A percentile compares a stretch with the other conserved stretches of the same genome.
phyloP scores from a whole-genome alignment of 2,113 vertebrate genomes.

The Egretta garzetta region DNA sequence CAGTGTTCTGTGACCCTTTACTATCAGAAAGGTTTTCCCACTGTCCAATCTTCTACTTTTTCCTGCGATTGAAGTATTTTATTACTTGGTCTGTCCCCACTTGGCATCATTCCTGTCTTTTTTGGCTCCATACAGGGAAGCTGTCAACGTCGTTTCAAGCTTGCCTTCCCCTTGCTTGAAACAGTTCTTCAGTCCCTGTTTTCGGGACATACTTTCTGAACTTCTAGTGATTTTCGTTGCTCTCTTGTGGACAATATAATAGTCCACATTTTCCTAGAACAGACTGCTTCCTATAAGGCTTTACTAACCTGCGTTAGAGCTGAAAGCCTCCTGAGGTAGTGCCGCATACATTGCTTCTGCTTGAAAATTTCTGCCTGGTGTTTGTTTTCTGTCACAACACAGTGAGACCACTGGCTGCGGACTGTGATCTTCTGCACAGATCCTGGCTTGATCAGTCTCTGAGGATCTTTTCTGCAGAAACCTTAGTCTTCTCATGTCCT shows the following conservation, averaged over 20 bases:
- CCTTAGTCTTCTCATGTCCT: background rate
- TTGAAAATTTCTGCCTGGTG: background rate
- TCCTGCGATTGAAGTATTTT: background rate
- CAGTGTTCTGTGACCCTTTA: background rate
- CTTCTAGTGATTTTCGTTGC: background rate
- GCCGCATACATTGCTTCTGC: background rate
- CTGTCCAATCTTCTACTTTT: background rate
- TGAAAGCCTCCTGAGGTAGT: background rate
- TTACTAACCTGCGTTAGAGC: background rate
- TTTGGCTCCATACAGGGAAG: background rate
- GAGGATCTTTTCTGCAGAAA: background rate
- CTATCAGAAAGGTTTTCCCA: background rate
- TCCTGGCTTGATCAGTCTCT: background rate
- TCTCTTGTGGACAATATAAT: background rate
- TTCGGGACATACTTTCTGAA: background rate
- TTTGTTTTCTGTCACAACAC: background rate
- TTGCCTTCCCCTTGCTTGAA: background rate
- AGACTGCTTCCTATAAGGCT: background rate
- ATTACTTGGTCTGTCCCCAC: background rate
- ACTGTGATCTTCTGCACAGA: background rate
- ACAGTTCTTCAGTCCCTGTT: background rate
- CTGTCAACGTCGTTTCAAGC: rapidly evolving
- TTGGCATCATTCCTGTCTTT: background rate
- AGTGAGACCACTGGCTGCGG: background rate
- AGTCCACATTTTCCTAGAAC: background rate